Percentiles rank a stretch among this genome's conserved stretches.
Evolutionary conservation across 1,140 invertebrate species (phyloP).

Genomic region (Trichomalopsis sarcophagae): DNA sequence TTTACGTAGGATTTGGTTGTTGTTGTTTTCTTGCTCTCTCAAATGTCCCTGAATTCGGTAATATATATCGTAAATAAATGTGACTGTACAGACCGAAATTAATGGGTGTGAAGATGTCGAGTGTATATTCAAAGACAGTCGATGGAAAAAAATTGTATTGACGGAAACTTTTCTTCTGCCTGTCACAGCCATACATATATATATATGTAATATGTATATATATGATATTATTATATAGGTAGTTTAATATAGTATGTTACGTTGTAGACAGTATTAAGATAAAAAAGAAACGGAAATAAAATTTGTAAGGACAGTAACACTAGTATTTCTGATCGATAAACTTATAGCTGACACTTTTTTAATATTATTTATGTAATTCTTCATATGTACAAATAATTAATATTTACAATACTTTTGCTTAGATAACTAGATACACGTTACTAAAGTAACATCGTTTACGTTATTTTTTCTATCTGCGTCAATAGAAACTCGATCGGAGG

Average conservation of each 20-base stretch:
- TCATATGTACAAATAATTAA: conserved; percentile 56
- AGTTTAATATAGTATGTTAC: background rate
- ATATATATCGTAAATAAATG: conserved; percentile 25
- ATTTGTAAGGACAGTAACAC: conserved; percentile 51
- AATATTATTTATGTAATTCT: conserved; percentile 54
- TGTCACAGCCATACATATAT: conserved; percentile 37
- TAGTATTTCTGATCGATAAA: conserved; percentile 51
- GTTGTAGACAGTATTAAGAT: conserved; percentile 15
- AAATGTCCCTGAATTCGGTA: conserved; percentile 36
- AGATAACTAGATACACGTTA: conserved; percentile 52
- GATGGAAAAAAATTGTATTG: background rate
- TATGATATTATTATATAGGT: conserved; percentile 19
- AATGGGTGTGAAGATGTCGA: background rate
- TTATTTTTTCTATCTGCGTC: conserved; percentile 49
- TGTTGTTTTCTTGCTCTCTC: background rate
- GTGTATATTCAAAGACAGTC: conserved; percentile 11
- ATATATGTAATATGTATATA: conserved; percentile 11
- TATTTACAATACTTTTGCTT: conserved; percentile 54
- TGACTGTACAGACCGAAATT: conserved; percentile 38
- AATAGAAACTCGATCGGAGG: conserved; percentile 53
- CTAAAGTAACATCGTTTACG: conserved; percentile 54
- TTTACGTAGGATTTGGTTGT: conserved; percentile 40
- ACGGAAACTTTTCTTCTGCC: conserved; percentile 32
- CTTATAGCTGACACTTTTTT: conserved; percentile 52
- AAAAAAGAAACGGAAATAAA: conserved; percentile 49